Percentiles rank a stretch among this genome's conserved stretches.
These are phyloP conservation scores for Glandiceps talaboti DNA, from an alignment of 53 echinoderm and acorn worm species.

Conservation along the genomic window DNA sequence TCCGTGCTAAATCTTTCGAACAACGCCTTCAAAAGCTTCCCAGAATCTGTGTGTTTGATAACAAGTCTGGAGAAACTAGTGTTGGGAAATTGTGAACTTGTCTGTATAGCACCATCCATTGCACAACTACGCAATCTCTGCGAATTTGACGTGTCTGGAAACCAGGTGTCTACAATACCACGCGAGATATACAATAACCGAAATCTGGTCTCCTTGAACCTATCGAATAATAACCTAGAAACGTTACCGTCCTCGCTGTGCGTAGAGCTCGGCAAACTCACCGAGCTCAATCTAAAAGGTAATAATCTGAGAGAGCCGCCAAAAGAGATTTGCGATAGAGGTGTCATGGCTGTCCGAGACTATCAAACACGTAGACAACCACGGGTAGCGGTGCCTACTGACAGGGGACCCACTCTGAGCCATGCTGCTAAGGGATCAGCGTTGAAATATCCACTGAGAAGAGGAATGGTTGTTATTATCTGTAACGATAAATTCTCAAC, in stretches of 20 bases:
- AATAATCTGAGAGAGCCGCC: not conserved
- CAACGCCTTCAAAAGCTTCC: not conserved
- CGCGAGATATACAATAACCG: not conserved
- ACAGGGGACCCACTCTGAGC: not conserved
- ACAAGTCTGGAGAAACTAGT: not conserved
- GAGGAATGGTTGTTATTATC: not conserved
- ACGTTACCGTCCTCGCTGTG: not conserved
- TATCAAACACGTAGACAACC: not conserved
- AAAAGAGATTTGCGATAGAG: not conserved
- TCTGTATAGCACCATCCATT: not conserved
- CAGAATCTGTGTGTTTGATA: not conserved
- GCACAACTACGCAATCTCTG: not conserved
- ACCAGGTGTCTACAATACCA: not conserved
- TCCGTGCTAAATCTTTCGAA: not conserved
- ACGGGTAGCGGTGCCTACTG: not conserved
- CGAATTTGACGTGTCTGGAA: not conserved
- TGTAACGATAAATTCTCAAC: not conserved
- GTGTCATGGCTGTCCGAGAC: not conserved
- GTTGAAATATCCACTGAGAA: not conserved
- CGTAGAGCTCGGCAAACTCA: not conserved
- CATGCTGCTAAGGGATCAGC: not conserved
- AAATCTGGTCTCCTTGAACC: not conserved
- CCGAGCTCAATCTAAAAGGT: not conserved
- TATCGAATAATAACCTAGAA: not conserved
- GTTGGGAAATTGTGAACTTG: not conserved